Percentiles rank a stretch among this genome's conserved stretches.
These are phyloP conservation scores for Girardinus metallicus DNA, from an alignment of 2,797 vertebrate genomes.

Conservation along the genomic window DNA sequence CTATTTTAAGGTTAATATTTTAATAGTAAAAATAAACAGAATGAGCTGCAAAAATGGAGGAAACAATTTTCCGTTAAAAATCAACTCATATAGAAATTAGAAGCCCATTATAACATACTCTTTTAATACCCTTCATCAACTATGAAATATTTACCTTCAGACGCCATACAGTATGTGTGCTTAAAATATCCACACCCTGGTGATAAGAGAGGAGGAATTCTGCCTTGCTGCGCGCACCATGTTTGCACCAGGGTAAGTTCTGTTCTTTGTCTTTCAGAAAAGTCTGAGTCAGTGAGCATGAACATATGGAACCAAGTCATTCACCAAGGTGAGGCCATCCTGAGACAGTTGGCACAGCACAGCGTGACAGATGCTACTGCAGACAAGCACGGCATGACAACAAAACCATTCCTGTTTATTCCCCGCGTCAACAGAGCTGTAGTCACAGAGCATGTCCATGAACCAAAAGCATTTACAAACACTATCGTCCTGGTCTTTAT, in stretches of 20 bases:
- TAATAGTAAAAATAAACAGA: background rate
- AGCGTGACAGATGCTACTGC: constrained; percentile 65
- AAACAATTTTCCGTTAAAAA: background rate
- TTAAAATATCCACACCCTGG: constrained; percentile 33
- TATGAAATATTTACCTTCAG: constrained; percentile 10
- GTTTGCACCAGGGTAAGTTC: constrained; percentile 30
- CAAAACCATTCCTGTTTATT: constrained; percentile 56
- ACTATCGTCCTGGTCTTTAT: background rate
- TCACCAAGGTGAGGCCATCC: constrained; percentile 60
- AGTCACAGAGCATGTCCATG: constrained; percentile 22
- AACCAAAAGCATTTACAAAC: constrained; percentile 7
- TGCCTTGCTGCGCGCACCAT: constrained; percentile 18
- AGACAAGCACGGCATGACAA: constrained; percentile 51
- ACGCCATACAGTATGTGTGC: constrained; percentile 19
- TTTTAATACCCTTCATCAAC: constrained; percentile 19
- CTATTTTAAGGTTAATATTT: background rate
- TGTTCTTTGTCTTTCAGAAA: constrained; percentile 42
- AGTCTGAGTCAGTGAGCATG: constrained; percentile 57
- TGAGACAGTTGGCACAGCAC: constrained; percentile 63
- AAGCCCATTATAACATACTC: constrained; percentile 4
- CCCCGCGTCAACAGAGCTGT: constrained; percentile 39
- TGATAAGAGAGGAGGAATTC: constrained; percentile 14
- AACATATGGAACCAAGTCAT: constrained; percentile 69
- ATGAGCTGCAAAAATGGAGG: background rate
- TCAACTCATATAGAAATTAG: background rate